Base-by-base conservation (phyloP, 2,888 invertebrate species). In the Parascotia fuliginaria region DNA sequence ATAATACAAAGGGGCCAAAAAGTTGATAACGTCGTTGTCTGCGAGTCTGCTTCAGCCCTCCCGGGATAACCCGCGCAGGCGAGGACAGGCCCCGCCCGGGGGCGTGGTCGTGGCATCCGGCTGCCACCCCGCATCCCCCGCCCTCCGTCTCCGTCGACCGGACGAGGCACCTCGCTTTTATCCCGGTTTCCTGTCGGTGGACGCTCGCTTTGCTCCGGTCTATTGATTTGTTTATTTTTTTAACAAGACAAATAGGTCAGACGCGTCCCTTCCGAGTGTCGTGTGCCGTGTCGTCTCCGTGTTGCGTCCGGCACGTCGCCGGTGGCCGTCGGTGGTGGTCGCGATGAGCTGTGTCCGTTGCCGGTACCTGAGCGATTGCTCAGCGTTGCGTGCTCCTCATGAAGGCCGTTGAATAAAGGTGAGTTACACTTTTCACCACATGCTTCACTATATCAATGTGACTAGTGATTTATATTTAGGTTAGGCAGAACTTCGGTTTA, bases 221-320 rank as follows among this genome's bases (percentile, higher is more conserved):
- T 82, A 89, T 89, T 80, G 89, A 90, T 90, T 85, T 90, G 90
- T 92, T 91, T 89, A 87, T 91, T 90, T 90, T 87, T 90, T 85
- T 79, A 79, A 85, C 81, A 81, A 83, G 83, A 81, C 84, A 79
- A 83, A 84, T 84, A 83, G 78, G 73, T 77, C 75, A 75, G 73
- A 67, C 75, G 73, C 66, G 75, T 73, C 67, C 78, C 75, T 85
- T 83, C 83, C 77, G 71, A 74, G 81, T 75, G 77, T 73, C 71
- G 68, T 46, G 70, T 63, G 62, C 55, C 48, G 47, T 59, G 47
- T 60, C 63, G 70, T 64, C 65, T 61, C 63, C 65, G 69, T 58
- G 66, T 60, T 42, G 62, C 54, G 68, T 65, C 65, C 61, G 70
- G 70, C 60, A 55, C 63, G 50, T 51, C 51, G 46, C 65, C 68